A percentile compares a stretch with the other conserved stretches of the same genome.
phyloP scores from a whole-genome alignment of 2,888 invertebrate genomes.

The Leptogaster cylindrica region DNA sequence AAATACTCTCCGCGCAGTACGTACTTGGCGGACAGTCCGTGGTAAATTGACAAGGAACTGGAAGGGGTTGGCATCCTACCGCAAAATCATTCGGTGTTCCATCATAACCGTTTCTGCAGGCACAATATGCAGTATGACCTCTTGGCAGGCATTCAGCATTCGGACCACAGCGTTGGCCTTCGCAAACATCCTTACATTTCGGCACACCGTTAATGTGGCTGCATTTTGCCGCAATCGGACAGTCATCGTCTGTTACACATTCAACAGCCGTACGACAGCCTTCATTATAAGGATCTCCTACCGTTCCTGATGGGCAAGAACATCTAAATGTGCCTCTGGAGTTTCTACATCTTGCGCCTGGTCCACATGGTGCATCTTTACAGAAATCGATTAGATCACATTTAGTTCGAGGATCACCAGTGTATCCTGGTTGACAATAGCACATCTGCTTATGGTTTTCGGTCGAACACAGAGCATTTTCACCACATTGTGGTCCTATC shows the following conservation, averaged over 20 bases:
- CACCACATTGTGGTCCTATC: constrained; percentile 81
- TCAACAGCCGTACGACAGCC: constrained; percentile 84
- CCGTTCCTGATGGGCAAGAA: constrained; percentile 76
- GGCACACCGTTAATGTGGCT: constrained; percentile 72
- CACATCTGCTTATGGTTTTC: constrained; percentile 80
- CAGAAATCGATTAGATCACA: constrained; percentile 83
- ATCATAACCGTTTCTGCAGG: constrained; percentile 78
- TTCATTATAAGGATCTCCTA: constrained; percentile 85
- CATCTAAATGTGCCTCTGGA: constrained; percentile 81
- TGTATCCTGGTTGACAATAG: constrained; percentile 87
- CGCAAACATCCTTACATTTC: constrained; percentile 85
- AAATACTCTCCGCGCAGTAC: constrained; percentile 80
- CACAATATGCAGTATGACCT: constrained; percentile 78
- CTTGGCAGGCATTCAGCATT: constrained; percentile 83
- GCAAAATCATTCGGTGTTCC: constrained; percentile 75
- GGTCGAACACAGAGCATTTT: constrained; percentile 84
- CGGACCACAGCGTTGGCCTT: constrained; percentile 76
- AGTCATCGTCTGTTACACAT: constrained; percentile 79
- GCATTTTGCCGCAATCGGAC: constrained; percentile 81
- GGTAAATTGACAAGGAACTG: constrained; percentile 73
- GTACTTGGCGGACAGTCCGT: constrained; percentile 78
- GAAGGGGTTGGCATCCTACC: constrained; percentile 77
- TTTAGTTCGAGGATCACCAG: constrained; percentile 75
- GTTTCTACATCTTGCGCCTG: constrained; percentile 81
- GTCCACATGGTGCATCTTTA: constrained; percentile 77